phyloP scores from a whole-genome alignment of 2,888 invertebrate genomes.

The Acanthosepion pharaonis region DNA sequence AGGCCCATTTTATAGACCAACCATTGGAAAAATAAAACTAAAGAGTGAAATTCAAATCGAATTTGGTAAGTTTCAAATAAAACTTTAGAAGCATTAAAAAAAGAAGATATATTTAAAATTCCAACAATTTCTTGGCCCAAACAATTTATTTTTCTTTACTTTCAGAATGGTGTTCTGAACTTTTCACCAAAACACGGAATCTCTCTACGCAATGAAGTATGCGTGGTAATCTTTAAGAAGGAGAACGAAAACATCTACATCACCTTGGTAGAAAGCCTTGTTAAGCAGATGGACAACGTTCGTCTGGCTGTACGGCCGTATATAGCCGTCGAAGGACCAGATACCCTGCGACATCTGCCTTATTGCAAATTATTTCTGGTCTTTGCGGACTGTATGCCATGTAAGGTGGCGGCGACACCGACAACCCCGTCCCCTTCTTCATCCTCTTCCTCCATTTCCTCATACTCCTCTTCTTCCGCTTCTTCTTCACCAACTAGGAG shows the following conservation, averaged over 20 bases:
- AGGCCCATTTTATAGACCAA: too few species aligned
- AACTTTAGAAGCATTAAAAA: background rate
- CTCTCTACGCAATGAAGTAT: slow-evolving; percentile 62
- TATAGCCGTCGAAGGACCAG: slow-evolving; percentile 60
- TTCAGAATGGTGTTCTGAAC: slow-evolving; percentile 58
- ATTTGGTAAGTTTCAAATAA: background rate
- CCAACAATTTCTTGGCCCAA: background rate
- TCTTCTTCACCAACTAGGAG: background rate
- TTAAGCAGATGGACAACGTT: slow-evolving; percentile 63
- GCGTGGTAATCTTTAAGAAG: slow-evolving; percentile 61
- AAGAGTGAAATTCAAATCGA: background rate
- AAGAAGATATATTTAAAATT: background rate
- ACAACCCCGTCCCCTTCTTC: background rate
- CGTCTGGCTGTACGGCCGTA: slow-evolving; percentile 61
- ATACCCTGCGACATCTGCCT: slow-evolving; percentile 62
- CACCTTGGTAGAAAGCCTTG: slow-evolving; percentile 60
- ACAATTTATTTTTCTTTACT: slow-evolving; percentile 43
- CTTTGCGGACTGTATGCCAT: slow-evolving; percentile 57
- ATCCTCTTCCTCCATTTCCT: background rate
- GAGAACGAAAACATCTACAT: slow-evolving; percentile 59
- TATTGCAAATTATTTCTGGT: slow-evolving; percentile 64
- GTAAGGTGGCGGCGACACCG: background rate
- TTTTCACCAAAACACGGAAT: slow-evolving; percentile 62
- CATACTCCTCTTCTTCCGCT: background rate
- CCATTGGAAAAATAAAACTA: background rate